Percentiles rank a stretch among this genome's conserved stretches.
Evolutionary conservation across 2,113 vertebrate genomes (phyloP).

Genomic region (Sterna hirundo): DNA sequence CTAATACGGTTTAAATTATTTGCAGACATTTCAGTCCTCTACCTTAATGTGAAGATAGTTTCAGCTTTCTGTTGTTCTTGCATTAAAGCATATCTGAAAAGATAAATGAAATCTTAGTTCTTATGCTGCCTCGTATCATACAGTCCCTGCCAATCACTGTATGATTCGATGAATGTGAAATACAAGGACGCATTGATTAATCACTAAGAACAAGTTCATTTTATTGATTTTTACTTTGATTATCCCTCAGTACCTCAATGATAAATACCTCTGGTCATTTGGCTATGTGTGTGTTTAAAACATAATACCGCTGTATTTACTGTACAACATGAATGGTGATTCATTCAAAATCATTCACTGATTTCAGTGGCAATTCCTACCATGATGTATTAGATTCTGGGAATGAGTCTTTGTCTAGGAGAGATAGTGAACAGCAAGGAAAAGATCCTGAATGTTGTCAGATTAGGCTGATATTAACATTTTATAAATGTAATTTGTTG

Average conservation of each 20-base stretch:
- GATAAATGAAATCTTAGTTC: neutral
- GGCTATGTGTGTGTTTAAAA: neutral
- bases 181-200: neutral
- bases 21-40: conserved; percentile 12
- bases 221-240: neutral
- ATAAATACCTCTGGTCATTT: neutral
- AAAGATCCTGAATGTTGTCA: neutral
- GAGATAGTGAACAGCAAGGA: neutral
- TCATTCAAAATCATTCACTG: neutral
- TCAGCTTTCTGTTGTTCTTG: neutral
- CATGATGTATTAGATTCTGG: neutral
- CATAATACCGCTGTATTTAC: neutral
- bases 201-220: neutral
- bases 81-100: neutral
- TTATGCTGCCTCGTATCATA: neutral
- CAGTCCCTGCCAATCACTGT: neutral
- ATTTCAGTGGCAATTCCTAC: neutral
- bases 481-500: neutral
- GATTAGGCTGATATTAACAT: neutral
- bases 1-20: conserved; percentile 49
- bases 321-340: neutral
- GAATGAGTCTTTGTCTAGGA: neutral
- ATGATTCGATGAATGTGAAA: neutral
- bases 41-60: conserved; percentile 2
- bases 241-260: neutral